Conservation (phyloP, 2,888 invertebrate genomes). For the Tolmerus cingulatus region DNA sequence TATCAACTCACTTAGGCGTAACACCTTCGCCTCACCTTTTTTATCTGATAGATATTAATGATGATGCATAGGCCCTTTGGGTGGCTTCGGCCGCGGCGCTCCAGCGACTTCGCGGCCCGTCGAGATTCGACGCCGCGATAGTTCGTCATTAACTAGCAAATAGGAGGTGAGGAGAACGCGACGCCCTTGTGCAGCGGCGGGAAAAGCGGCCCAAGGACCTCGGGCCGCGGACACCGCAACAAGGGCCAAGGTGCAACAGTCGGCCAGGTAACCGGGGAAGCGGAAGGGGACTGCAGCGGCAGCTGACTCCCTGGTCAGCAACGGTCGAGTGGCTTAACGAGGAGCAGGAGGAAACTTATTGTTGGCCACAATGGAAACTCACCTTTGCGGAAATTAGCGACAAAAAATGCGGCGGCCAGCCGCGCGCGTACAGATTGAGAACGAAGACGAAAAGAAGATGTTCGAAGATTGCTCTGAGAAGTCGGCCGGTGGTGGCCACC, state of each 20-base stretch:
- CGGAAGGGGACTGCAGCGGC: not conserved
- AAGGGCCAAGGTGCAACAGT: not conserved
- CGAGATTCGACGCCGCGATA: slow-evolving; percentile 14
- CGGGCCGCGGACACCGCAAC: not conserved
- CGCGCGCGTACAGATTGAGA: slow-evolving; percentile 10
- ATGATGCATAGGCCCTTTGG: slow-evolving; percentile 32
- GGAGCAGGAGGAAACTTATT: not conserved
- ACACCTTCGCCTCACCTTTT: slow-evolving; percentile 33
- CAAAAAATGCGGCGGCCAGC: not conserved
- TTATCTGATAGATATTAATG: slow-evolving; percentile 31
- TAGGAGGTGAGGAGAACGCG: not conserved
- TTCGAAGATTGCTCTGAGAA: not conserved
- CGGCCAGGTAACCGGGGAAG: not conserved
- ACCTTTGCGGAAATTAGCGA: slow-evolving; percentile 26
- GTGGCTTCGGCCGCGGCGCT: not conserved
- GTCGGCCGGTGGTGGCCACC: not conserved
- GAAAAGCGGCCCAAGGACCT: not conserved
- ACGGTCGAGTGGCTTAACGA: not conserved
- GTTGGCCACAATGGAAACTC: not conserved
- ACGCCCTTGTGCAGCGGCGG: not conserved
- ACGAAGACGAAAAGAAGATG: not conserved
- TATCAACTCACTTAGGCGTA: slow-evolving; percentile 40
- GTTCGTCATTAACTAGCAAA: slow-evolving; percentile 14
- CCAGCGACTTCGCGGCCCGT: not conserved
- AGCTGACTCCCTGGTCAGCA: not conserved